Conservation (phyloP, 2,113 vertebrate species). For the Aythya baeri region DNA sequence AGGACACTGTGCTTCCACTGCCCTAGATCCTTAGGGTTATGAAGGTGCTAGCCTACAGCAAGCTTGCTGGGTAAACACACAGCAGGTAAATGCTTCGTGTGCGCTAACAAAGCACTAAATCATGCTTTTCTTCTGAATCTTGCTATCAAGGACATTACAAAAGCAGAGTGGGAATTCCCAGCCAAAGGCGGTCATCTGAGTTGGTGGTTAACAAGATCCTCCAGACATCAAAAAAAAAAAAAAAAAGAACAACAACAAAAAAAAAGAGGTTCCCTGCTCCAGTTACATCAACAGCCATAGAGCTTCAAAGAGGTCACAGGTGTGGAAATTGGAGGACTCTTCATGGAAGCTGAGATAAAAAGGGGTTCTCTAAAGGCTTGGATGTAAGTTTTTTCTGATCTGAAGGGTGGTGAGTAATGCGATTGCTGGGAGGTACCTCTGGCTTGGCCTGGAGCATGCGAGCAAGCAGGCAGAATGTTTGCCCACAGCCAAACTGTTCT, state of each 20-base stretch:
- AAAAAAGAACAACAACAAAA: not conserved
- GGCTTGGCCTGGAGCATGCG: conserved; percentile 44
- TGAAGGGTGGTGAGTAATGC: conserved; percentile 52
- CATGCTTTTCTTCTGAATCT: not conserved
- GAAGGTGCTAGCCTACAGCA: not conserved
- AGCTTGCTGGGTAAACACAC: not conserved
- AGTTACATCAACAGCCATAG: conserved; percentile 7
- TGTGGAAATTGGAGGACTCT: conserved; percentile 57
- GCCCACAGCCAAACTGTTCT: conserved; percentile 59
- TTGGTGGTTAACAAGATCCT: conserved; percentile 28
- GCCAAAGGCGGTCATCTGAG: not conserved
- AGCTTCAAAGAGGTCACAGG: conserved; percentile 67
- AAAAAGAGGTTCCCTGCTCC: not conserved
- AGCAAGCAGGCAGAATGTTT: conserved; percentile 40
- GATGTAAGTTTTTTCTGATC: conserved; percentile 31
- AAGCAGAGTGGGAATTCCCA: conserved; percentile 51
- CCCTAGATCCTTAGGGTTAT: not conserved
- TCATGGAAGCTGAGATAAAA: conserved; percentile 53
- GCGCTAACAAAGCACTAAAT: conserved; percentile 10
- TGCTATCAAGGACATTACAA: not conserved
- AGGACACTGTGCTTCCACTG: not conserved
- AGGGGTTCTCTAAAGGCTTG: conserved; percentile 40
- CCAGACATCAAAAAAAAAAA: conserved; percentile 33
- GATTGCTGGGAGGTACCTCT: conserved; percentile 53
- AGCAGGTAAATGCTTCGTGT: not conserved